Evolutionary conservation across 1,140 invertebrate genomes (phyloP), one percentile per base, ranked within the genome.

Genomic region (Brachionus koreanus): DNA sequence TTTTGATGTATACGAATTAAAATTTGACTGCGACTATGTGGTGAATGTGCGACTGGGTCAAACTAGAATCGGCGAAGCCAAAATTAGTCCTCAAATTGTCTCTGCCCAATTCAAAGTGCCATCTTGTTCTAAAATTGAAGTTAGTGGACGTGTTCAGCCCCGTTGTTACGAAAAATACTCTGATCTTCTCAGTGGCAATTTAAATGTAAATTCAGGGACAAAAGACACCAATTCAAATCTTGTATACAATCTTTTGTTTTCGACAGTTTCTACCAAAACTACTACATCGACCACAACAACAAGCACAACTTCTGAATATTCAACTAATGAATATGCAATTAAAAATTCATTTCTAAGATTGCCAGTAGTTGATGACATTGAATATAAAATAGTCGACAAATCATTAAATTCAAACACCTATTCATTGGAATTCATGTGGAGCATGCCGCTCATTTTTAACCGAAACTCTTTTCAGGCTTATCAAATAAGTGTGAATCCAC

Each of bases 11-110:
- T 79, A 79, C n/a, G 76, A 79, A 19, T 25, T 79, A 4, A 61
- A 61, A 65, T 79, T 42, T 35, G 33, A 79, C 39, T 79, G 76
- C 29, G 37, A 79, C 25, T 79, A 79, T 37, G 49, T 79, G n/a
- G 76, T 79, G 16, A 79, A 79, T 61, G 76, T 79, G 6, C 33
- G 33, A 13, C 29, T 79, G 9, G 33, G n/a, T 9, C n/a, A 57
- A 5, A 37, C 35, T 2, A 42, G 19, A 19, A n/a, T 16, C 0
- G 49, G 49, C 19, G 9, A 74, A 46, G 2, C 69, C 4, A 23
- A 74, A 25, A 33, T 46, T 13, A 23, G 39, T 43, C 46, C 76
- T 1, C 76, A 79, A 29, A 35, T 79, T 12, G 76, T 35, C 6
- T 79, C 76, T 13, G 49, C 49, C 0, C 76, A 79, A 65, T 79